These are phyloP conservation scores for Galleria mellonella DNA, from an alignment of 1,140 invertebrate species.

Conservation along the genomic window DNA sequence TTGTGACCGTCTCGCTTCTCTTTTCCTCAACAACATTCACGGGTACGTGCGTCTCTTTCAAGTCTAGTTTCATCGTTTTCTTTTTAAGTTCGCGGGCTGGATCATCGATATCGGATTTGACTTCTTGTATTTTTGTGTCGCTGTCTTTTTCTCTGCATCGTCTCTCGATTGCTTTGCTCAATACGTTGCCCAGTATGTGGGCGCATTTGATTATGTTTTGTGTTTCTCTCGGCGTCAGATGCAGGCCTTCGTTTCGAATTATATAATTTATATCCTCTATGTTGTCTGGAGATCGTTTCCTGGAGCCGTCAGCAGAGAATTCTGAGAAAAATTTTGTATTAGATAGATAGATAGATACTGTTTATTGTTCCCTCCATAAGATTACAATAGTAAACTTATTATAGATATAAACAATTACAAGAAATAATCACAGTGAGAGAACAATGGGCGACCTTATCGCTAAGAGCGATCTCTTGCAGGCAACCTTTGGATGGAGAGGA, in stretches of 20 bases:
- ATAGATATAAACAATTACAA: not conserved
- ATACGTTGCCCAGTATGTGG: conserved; percentile 51
- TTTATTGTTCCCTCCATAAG: too few species aligned
- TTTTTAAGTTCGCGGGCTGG: conserved; percentile 35
- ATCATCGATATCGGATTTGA: conserved; percentile 9
- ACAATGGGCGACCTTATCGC: too few species aligned
- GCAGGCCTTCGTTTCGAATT: conserved; percentile 51
- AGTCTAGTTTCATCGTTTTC: conserved; percentile 41
- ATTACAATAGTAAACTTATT: too few species aligned
- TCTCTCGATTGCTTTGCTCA: conserved; percentile 52
- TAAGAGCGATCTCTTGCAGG: too few species aligned
- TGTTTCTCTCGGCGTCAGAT: conserved; percentile 50
- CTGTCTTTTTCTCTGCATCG: conserved; percentile 24
- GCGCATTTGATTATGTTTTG: conserved; percentile 63
- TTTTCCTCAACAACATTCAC: conserved; percentile 43
- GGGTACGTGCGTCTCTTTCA: conserved; percentile 50
- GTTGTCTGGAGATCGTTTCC: conserved; percentile 47
- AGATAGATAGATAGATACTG: too few species aligned
- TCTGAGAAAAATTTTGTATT: conserved; percentile 41
- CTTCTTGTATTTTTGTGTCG: conserved; percentile 27
- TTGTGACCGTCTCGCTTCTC: conserved; percentile 46
- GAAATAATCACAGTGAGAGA: too few species aligned
- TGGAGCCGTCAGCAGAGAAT: conserved; percentile 35
- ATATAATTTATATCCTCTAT: conserved; percentile 39
- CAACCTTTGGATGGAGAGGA: too few species aligned